Evolutionary conservation across 2,797 vertebrate species (phyloP), one percentile per base, ranked within the genome.

Genomic region (Valencia hispanica): DNA sequence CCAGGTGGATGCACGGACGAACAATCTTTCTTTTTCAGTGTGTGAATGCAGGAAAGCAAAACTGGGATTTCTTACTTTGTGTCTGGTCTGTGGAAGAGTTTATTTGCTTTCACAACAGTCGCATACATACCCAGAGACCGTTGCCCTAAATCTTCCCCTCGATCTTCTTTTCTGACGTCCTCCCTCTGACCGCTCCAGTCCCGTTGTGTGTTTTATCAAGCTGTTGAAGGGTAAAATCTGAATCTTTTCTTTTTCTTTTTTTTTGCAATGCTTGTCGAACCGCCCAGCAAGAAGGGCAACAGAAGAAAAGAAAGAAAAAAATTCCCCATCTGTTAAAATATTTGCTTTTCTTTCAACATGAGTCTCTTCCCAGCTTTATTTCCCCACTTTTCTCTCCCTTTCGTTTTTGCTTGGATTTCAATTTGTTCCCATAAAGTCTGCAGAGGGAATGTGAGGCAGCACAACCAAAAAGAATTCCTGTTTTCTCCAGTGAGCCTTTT

Each of bases 251-350:
- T 72, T 15, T 84, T 75, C 61, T 53, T 66, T 39, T 39, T 39
- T 39, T 77, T 74, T 73, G 73, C 68, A 82, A 3, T 47, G 79
- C 80, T 89, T 80, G 70, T 81, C 80, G 85, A 86, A 83, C 88
- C 55, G 76, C 79, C 15, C 75, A 82, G 84, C 69, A 12, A 82
- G 81, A 80, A 70, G 69, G 79, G 51, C 71, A 77, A 74, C 74
- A 82, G 51, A 84, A 43, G 41, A 86, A 75, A 81, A 51, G 84
- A 87, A 87, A 88, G 85, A 51, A 84, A 87, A 87, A 88, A 86
- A 25, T 18, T 87, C 84, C 74, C 93, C 94, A 95, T 94, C 94
- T 95, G 94, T 94, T 94, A 86, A 94, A 95, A 94, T 94, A 95
- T 95, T 95, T 93, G 89, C 89, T 93, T 91, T 94, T 90, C 79